Conservation (phyloP, 2,113 vertebrate species). For the Pterophyllum scalare region DNA sequence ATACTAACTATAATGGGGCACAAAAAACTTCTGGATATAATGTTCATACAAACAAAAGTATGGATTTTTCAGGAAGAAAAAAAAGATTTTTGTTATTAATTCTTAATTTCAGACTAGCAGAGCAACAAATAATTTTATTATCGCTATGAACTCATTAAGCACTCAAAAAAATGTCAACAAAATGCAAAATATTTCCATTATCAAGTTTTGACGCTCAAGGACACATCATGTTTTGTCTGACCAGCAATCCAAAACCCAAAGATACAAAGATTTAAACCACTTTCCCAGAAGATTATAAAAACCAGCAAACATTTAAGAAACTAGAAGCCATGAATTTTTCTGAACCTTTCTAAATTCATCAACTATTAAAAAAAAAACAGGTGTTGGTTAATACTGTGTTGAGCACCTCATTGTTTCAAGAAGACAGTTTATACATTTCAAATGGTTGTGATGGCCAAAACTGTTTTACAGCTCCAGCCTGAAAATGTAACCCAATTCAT, state of each 20-base stretch:
- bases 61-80: neutral
- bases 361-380: neutral
- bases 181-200: constrained; percentile 6
- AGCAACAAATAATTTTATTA: neutral
- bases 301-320: neutral
- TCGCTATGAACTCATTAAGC: neutral
- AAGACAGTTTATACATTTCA: neutral
- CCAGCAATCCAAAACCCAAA: neutral
- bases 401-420: neutral
- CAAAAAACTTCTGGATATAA: neutral
- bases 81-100: neutral
- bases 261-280: neutral
- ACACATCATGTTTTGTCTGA: constrained; percentile 2
- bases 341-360: neutral
- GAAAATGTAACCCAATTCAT: neutral
- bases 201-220: neutral
- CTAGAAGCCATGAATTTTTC: neutral
- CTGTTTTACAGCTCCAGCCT: neutral
- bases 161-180: neutral
- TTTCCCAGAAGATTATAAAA: neutral
- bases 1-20: constrained; percentile 1
- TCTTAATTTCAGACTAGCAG: neutral
- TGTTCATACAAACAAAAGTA: neutral
- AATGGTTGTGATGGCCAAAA: neutral
- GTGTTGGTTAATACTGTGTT: neutral